These are phyloP conservation scores for Prorops nasuta DNA, from an alignment of 1,140 invertebrate species.

Conservation along the genomic window DNA sequence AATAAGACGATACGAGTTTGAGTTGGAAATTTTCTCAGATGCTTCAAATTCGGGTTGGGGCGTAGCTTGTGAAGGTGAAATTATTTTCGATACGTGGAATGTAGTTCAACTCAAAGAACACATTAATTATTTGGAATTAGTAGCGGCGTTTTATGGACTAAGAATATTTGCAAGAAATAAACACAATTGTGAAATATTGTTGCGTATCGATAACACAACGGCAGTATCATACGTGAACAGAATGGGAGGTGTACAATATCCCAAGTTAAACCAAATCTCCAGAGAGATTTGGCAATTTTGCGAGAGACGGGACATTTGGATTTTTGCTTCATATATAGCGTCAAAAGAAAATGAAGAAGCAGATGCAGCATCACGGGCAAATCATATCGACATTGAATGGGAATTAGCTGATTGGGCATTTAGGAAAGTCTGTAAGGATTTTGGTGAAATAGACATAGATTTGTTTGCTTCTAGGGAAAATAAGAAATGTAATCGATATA, in stretches of 20 bases:
- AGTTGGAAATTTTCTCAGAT: not conserved
- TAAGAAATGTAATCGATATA: not conserved
- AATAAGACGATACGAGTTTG: not conserved
- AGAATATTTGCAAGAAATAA: not conserved
- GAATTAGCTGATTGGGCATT: not conserved
- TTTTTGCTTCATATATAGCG: not conserved
- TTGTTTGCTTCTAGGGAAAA: not conserved
- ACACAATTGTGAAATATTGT: not conserved
- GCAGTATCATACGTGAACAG: not conserved
- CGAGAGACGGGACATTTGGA: no score
- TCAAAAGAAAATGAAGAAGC: not conserved
- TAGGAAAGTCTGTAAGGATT: not conserved
- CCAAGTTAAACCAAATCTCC: no score
- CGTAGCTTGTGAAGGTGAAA: not conserved
- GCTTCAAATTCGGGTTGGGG: slow-evolving; percentile 1
- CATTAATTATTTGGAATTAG: not conserved
- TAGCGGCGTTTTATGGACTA: not conserved
- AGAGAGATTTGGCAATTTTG: no score
- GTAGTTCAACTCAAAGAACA: not conserved
- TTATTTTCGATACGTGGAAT: not conserved
- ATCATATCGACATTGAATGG: not conserved
- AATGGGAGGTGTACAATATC: not conserved
- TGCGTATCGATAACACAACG: not conserved
- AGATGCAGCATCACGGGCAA: not conserved
- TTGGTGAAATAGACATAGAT: not conserved